These are phyloP conservation scores for Indri indri DNA, from an alignment of 2,113 vertebrate genomes.

Conservation along the genomic window DNA sequence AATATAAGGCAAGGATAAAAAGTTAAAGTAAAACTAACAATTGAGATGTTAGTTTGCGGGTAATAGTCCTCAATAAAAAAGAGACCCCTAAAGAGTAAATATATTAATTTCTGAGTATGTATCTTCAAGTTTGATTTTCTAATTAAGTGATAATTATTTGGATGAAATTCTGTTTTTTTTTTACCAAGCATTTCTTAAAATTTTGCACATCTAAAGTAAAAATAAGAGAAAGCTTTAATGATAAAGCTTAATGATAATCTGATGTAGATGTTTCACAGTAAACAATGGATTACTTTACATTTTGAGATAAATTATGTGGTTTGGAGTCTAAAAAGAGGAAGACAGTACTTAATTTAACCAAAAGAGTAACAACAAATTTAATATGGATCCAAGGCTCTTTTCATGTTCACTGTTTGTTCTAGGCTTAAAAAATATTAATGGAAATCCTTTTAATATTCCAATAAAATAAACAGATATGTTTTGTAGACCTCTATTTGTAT, in stretches of 20 bases:
- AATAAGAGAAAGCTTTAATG: neutral
- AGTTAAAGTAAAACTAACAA: neutral
- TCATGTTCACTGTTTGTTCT: neutral
- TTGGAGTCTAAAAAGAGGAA: neutral
- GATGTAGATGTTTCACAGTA: neutral
- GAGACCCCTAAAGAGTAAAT: neutral
- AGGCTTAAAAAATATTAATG: neutral
- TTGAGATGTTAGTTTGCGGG: neutral
- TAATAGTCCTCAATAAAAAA: neutral
- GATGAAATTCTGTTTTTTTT: neutral
- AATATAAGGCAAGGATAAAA: neutral
- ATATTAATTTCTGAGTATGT: neutral
- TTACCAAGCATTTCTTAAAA: neutral
- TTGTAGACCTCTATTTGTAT: neutral
- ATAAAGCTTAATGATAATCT: neutral
- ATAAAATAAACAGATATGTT: neutral
- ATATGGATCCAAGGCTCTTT: neutral
- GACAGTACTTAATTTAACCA: neutral
- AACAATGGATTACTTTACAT: neutral
- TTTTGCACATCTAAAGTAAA: neutral
- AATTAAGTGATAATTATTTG: neutral
- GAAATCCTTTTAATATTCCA: neutral
- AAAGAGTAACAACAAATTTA: neutral
- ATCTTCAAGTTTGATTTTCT: neutral
- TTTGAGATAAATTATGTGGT: neutral